Conservation (phyloP, 2,113 vertebrate species). For the Alethe castanea region DNA sequence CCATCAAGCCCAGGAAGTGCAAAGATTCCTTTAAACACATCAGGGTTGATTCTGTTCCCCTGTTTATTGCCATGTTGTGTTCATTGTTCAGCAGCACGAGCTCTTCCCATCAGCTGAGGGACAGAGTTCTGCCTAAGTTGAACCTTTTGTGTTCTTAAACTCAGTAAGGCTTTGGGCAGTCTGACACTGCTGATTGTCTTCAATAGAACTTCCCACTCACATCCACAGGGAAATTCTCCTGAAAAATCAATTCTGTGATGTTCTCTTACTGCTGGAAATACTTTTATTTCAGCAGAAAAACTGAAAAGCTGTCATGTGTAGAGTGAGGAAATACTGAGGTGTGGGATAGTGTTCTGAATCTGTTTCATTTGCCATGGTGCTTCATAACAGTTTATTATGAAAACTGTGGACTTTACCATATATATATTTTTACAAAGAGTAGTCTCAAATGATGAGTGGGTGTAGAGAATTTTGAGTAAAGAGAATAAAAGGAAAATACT, state of each 20-base stretch:
- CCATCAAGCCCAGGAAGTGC: background rate
- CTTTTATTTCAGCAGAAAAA: background rate
- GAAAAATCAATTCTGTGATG: background rate
- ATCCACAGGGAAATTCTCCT: background rate
- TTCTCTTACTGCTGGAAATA: background rate
- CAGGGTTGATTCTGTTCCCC: background rate
- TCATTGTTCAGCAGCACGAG: background rate
- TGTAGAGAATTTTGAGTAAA: background rate
- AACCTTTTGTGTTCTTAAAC: background rate
- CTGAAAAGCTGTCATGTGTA: background rate
- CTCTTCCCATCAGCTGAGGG: background rate
- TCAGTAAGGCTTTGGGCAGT: background rate
- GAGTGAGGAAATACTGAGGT: background rate
- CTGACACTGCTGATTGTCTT: background rate
- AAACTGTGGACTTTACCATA: background rate
- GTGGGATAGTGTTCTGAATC: background rate
- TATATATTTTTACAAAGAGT: background rate
- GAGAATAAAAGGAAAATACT: background rate
- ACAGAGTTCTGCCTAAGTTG: background rate
- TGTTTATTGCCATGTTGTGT: background rate
- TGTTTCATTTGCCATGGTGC: background rate
- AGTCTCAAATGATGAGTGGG: background rate
- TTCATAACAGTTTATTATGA: background rate
- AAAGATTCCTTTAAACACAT: background rate
- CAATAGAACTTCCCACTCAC: background rate